phyloP scores from a whole-genome alignment of 2,797 vertebrate species.

The Pangasius macronema region DNA sequence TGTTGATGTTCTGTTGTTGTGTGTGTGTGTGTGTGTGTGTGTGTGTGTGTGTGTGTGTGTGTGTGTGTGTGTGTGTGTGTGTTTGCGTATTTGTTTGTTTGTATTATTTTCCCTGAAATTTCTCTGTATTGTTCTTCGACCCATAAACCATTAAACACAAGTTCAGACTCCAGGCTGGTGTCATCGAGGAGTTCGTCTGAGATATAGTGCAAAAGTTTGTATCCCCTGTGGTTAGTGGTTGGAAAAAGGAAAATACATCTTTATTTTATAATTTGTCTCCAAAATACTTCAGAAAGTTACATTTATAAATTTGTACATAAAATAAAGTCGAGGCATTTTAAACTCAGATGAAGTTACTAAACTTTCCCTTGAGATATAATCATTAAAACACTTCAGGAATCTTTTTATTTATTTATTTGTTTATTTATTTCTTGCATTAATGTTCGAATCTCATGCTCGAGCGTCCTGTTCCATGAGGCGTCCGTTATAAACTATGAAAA shows the following conservation, averaged over 20 bases:
- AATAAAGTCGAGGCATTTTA: too few relatives aligned
- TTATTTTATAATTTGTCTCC: neutral
- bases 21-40: neutral
- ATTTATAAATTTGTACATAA: too few relatives aligned
- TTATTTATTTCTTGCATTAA: too few relatives aligned
- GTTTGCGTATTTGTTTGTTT: neutral
- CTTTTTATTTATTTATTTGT: too few relatives aligned
- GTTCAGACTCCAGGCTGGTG: neutral
- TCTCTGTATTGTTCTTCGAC: neutral
- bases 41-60: neutral
- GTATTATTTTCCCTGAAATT: neutral
- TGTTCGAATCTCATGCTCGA: neutral
- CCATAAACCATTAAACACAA: conserved; percentile 10
- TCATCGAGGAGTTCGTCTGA: neutral
- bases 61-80: neutral
- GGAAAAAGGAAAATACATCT: neutral
- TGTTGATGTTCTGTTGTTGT: neutral
- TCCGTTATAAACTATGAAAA: neutral
- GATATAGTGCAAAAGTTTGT: neutral
- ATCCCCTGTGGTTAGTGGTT: neutral
- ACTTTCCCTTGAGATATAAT: too few relatives aligned
- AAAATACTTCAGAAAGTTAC: neutral
- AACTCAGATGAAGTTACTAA: too few relatives aligned
- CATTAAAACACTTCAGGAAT: too few relatives aligned
- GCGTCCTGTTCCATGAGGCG: neutral